Percentiles rank a stretch among this genome's conserved stretches.
Conservation (phyloP, 2,888 invertebrate genomes). For the Psococerastis gibbosa region DNA sequence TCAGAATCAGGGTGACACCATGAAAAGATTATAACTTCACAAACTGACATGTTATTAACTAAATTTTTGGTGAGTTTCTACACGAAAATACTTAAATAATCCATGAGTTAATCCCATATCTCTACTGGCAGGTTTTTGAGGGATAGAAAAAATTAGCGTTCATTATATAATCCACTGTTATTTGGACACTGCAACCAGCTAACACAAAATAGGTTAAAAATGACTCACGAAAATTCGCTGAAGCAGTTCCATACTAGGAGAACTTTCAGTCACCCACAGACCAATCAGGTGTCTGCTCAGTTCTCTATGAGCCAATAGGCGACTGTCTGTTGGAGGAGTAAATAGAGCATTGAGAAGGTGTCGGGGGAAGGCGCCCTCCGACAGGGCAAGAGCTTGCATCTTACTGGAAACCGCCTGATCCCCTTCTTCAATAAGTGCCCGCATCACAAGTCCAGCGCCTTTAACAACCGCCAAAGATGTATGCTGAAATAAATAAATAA, state of each 20-base stretch:
- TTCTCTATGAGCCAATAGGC: constrained; percentile 71
- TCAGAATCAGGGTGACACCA: no score
- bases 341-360: constrained; percentile 84
- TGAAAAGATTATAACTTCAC: no score
- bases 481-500: no score
- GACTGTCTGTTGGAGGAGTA: constrained; percentile 58
- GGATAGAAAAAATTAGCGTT: no score
- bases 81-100: no score
- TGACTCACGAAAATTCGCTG: constrained; percentile 65
- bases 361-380: constrained; percentile 87
- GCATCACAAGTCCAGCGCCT: constrained; percentile 91
- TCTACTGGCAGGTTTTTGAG: no score
- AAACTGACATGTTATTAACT: no score
- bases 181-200: no score
- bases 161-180: no score
- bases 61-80: no score
- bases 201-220: no score
- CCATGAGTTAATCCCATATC: no score
- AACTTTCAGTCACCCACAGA: constrained; percentile 90
- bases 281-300: constrained; percentile 86
- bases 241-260: constrained; percentile 71
- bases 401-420: constrained; percentile 74
- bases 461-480: constrained; percentile 96
- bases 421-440: constrained; percentile 95
- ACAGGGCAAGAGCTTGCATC: constrained; percentile 90